Conservation (phyloP, 2,888 invertebrate genomes). For the Apodemia duryi region DNA sequence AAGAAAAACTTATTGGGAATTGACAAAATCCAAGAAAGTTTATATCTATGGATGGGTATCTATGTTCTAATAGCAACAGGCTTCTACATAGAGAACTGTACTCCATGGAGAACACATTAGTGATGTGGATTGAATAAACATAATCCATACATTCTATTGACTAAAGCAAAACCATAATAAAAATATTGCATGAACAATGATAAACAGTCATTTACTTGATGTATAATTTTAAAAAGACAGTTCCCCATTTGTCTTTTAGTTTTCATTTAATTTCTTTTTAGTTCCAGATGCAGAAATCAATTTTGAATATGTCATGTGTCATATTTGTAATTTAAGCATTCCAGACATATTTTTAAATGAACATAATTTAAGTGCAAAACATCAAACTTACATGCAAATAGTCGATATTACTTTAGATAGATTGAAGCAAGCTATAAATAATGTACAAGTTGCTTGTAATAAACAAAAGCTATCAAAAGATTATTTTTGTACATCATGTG, state of each 20-base stretch:
- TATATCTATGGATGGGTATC: no score
- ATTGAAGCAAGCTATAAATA: constrained; percentile 30
- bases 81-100: no score
- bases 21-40: no score
- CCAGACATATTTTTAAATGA: constrained; percentile 34
- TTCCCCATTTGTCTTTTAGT: no score
- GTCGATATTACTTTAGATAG: constrained; percentile 34
- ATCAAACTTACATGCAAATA: constrained; percentile 35
- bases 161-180: no score
- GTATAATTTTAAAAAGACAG: no score
- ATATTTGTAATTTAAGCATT: constrained; percentile 40
- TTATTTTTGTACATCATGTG: constrained; percentile 39
- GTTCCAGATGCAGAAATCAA: constrained; percentile 18
- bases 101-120: no score
- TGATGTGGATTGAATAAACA: no score
- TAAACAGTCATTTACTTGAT: no score
- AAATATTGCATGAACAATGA: background rate
- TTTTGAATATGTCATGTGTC: constrained; percentile 28
- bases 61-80: no score
- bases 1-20: no score
- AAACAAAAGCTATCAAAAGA: constrained; percentile 12
- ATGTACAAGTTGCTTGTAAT: background rate
- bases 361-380: constrained; percentile 38
- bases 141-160: no score
- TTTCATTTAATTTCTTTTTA: background rate